Evolutionary conservation across 2,888 invertebrate species (phyloP).

Genomic region (Drosophila fungiperda): DNA sequence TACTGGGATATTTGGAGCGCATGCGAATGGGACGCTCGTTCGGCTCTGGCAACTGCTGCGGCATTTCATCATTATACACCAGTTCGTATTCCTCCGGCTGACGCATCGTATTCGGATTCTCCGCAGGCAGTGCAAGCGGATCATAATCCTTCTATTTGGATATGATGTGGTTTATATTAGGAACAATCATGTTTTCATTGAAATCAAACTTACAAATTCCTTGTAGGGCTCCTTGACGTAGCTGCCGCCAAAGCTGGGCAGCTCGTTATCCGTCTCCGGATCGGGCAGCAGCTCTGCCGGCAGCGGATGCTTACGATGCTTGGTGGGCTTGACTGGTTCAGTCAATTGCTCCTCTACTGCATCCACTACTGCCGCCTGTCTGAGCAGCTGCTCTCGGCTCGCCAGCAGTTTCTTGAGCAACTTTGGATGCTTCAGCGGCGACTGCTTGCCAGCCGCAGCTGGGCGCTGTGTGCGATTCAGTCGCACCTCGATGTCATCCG

Average conservation of each 20-base stretch:
- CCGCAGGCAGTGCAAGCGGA: conserved; percentile 43
- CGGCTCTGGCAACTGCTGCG: conserved; percentile 61
- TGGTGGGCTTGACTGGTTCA: conserved; percentile 39
- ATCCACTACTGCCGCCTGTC: conserved; percentile 62
- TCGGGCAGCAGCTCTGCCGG: conserved; percentile 70
- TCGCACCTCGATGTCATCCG: conserved; percentile 85
- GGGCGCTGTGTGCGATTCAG: conserved; percentile 85
- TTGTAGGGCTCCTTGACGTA: conserved; percentile 54
- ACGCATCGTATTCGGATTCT: conserved; percentile 58
- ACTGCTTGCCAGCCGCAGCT: conserved; percentile 73
- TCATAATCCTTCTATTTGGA: conserved; percentile 82
- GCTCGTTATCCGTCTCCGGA: conserved; percentile 54
- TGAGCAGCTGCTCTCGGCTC: conserved; percentile 76
- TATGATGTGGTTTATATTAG: neutral
- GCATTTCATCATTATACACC: conserved; percentile 82
- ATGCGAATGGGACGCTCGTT: conserved; percentile 83
- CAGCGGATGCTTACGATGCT: conserved; percentile 69
- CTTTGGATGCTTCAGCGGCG: conserved; percentile 85
- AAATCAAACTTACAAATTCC: conserved; percentile 70
- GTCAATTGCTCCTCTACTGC: conserved; percentile 41
- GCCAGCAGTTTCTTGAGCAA: conserved; percentile 83
- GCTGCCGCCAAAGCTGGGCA: conserved; percentile 48
- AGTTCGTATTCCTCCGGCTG: conserved; percentile 83
- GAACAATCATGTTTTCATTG: neutral
- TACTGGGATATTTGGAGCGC: conserved; percentile 82